These are phyloP conservation scores for Tretioscincus oriximinensis DNA, from an alignment of 2,113 vertebrate species.

Conservation along the genomic window DNA sequence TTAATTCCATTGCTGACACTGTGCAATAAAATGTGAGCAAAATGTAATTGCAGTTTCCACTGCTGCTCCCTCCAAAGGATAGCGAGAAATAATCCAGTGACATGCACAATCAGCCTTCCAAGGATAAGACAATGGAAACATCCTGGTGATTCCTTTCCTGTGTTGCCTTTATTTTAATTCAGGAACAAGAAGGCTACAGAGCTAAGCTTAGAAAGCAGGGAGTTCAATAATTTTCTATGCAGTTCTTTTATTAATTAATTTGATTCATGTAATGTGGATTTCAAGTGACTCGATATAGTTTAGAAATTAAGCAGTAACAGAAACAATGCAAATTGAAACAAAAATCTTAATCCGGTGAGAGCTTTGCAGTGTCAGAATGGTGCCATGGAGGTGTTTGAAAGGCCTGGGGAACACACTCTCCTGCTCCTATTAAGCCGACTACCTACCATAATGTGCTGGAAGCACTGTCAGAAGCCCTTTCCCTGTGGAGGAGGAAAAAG, in stretches of 20 bases:
- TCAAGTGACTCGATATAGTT: too few relatives aligned
- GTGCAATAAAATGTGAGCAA: slow-evolving; percentile 2
- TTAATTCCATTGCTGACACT: neutral
- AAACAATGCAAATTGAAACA: too few relatives aligned
- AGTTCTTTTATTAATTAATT: neutral
- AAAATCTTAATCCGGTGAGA: too few relatives aligned
- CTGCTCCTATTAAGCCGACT: too few relatives aligned
- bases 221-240: neutral
- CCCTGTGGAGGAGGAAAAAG: too few relatives aligned
- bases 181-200: rapidly evolving
- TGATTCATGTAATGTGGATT: too few relatives aligned
- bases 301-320: too few relatives aligned
- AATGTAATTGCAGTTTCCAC: slow-evolving; percentile 15
- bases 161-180: neutral
- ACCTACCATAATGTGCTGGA: too few relatives aligned
- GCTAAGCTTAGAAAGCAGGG: slow-evolving; percentile 17
- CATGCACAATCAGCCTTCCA: neutral
- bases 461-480: too few relatives aligned
- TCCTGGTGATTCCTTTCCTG: neutral
- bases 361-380: too few relatives aligned
- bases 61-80: slow-evolving; percentile 5
- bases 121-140: neutral
- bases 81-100: neutral
- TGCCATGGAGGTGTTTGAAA: too few relatives aligned
- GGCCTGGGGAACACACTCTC: too few relatives aligned